A percentile compares a stretch with the other conserved stretches of the same genome.
Evolutionary conservation across 1,140 invertebrate species (phyloP).

Genomic region (Laodelphax striatellus): DNA sequence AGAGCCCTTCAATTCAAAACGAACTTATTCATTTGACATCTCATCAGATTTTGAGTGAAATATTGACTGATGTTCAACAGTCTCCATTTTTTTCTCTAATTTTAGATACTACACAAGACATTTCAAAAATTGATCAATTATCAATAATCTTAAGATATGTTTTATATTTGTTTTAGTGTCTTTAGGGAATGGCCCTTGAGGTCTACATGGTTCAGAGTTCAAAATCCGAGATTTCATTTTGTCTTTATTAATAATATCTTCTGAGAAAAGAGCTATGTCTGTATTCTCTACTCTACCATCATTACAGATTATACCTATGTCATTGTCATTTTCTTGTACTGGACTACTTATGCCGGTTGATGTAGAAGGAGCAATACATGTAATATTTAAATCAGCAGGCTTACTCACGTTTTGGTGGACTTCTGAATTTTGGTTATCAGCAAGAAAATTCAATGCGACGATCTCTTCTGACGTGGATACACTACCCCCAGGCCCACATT

Average conservation of each 20-base stretch:
- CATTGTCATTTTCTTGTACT: constrained; percentile 1
- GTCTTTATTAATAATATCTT: background rate
- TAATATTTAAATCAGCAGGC: background rate
- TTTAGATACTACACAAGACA: constrained; percentile 6
- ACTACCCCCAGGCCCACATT: too few species aligned
- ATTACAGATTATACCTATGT: background rate
- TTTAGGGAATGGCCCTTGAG: constrained; percentile 6
- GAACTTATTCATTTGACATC: constrained; percentile 5
- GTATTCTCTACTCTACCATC: background rate
- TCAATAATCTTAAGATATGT: constrained; percentile 4
- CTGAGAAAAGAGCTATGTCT: constrained; percentile 6
- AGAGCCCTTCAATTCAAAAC: constrained; percentile 7
- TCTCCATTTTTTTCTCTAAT: background rate
- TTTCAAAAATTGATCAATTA: constrained; percentile 6
- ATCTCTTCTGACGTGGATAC: too few species aligned
- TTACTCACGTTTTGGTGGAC: too few species aligned
- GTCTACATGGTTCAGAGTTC: constrained; percentile 5
- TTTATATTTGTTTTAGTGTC: background rate
- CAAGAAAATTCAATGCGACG: too few species aligned
- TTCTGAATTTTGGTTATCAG: too few species aligned
- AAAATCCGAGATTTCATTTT: background rate
- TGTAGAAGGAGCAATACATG: constrained; percentile 2
- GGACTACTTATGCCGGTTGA: background rate
- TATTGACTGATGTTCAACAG: background rate
- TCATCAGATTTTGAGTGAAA: constrained; percentile 8